Conservation (phyloP, 2,113 vertebrate genomes). For the Zeus faber region DNA sequence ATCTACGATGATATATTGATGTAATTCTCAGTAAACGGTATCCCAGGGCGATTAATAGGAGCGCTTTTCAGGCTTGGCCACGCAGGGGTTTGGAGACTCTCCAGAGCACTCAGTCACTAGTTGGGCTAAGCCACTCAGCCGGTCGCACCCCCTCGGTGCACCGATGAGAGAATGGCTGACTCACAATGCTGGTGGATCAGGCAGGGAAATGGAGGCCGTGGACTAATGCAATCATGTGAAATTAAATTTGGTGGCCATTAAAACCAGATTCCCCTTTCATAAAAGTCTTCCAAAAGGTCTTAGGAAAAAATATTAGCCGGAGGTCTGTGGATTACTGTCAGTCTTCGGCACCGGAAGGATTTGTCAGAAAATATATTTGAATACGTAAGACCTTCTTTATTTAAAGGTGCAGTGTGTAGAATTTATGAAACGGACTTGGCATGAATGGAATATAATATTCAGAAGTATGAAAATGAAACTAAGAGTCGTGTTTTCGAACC, state of each 20-base stretch:
- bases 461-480: no score
- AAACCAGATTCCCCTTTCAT: slow-evolving; percentile 37
- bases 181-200: slow-evolving; percentile 56
- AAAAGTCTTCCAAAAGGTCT: slow-evolving; percentile 30
- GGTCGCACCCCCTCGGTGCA: background rate
- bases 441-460: no score
- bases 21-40: slow-evolving; percentile 46
- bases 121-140: slow-evolving; percentile 39
- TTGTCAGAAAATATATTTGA: slow-evolving; percentile 23
- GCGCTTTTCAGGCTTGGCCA: slow-evolving; percentile 35
- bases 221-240: slow-evolving; percentile 59
- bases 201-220: slow-evolving; percentile 43
- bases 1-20: slow-evolving; percentile 48
- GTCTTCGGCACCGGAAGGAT: no score
- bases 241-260: slow-evolving; percentile 52
- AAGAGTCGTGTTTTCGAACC: no score
- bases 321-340: slow-evolving; percentile 30
- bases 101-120: slow-evolving; percentile 45
- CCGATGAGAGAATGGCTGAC: slow-evolving; percentile 65
- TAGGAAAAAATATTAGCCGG: slow-evolving; percentile 28
- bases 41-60: slow-evolving; percentile 45
- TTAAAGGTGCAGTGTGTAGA: no score
- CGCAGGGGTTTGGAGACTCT: slow-evolving; percentile 38
- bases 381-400: slow-evolving; percentile 15
- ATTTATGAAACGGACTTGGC: no score